Conservation (phyloP, 2,888 invertebrate genomes). For the Penaeus monodon region DNA sequence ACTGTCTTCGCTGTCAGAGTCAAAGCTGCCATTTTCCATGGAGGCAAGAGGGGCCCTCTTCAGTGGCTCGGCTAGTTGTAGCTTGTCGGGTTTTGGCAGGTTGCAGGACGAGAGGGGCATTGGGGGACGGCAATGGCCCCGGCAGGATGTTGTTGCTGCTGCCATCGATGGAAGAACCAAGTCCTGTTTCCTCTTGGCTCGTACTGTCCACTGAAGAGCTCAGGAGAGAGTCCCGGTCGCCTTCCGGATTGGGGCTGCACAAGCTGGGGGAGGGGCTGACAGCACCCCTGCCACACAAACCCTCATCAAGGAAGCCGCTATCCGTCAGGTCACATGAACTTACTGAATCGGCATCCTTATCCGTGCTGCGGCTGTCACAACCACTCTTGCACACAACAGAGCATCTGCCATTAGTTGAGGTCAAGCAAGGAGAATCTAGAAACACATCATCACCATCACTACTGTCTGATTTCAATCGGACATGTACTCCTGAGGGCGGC, state of each 20-base stretch:
- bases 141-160: neutral
- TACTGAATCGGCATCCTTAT: slow-evolving; percentile 40
- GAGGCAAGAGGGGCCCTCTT: slow-evolving; percentile 63
- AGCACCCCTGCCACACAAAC: slow-evolving; percentile 28
- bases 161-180: slow-evolving; percentile 24
- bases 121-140: slow-evolving; percentile 20
- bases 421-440: slow-evolving; percentile 37
- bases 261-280: slow-evolving; percentile 28
- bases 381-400: neutral
- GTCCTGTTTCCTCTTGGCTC: slow-evolving; percentile 47
- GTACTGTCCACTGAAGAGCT: slow-evolving; percentile 56
- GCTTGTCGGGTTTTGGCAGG: slow-evolving; percentile 18
- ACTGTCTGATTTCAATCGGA: slow-evolving; percentile 46
- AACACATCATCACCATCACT: slow-evolving; percentile 57
- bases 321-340: slow-evolving; percentile 56
- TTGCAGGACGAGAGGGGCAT: slow-evolving; percentile 27
- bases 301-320: slow-evolving; percentile 59
- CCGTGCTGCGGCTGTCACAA: neutral
- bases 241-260: slow-evolving; percentile 44
- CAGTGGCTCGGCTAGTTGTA: slow-evolving; percentile 29
- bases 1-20: slow-evolving; percentile 65
- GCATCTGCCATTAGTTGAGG: slow-evolving; percentile 6
- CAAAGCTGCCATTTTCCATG: slow-evolving; percentile 64
- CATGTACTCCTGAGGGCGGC: slow-evolving; percentile 2
- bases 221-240: slow-evolving; percentile 49